Evolutionary conservation across 2,797 vertebrate genomes (phyloP).

Genomic region (Spondyliosoma cantharus): DNA sequence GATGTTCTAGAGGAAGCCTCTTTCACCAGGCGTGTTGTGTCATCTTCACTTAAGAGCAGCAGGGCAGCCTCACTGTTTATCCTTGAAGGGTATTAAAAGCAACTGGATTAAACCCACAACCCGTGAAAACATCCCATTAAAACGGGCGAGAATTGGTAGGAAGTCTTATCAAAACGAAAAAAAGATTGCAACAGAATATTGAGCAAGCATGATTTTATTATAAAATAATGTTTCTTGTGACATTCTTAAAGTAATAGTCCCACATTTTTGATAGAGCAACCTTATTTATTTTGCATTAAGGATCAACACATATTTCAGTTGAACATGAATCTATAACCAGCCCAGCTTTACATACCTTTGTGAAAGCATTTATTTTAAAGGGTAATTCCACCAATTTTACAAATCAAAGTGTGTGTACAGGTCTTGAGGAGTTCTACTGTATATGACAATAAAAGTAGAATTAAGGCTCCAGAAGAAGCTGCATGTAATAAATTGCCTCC

Average conservation of each 20-base stretch:
- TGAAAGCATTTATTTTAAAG: too few relatives aligned
- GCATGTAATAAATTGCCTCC: too few relatives aligned
- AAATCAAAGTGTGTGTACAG: too few relatives aligned
- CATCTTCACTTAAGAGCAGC: neutral
- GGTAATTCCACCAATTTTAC: too few relatives aligned
- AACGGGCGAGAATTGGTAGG: neutral
- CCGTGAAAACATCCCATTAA: neutral
- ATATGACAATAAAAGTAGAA: too few relatives aligned
- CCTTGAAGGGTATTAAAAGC: neutral
- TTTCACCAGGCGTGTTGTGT: neutral
- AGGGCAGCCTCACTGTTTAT: neutral
- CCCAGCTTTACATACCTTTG: too few relatives aligned
- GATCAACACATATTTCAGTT: neutral
- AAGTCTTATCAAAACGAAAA: neutral
- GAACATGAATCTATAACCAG: too few relatives aligned
- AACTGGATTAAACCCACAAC: neutral
- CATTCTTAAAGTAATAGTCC: neutral
- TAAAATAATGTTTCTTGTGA: neutral
- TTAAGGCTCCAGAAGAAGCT: too few relatives aligned
- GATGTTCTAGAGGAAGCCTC: slow-evolving; percentile 17
- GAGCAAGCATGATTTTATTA: too few relatives aligned
- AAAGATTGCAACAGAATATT: too few relatives aligned
- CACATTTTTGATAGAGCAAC: neutral
- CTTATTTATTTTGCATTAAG: neutral
- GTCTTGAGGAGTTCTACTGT: too few relatives aligned